A percentile compares a stretch with the other conserved stretches of the same genome.
phyloP scores from a whole-genome alignment of 2,888 invertebrate species.

The Ennomos fuscantarius region DNA sequence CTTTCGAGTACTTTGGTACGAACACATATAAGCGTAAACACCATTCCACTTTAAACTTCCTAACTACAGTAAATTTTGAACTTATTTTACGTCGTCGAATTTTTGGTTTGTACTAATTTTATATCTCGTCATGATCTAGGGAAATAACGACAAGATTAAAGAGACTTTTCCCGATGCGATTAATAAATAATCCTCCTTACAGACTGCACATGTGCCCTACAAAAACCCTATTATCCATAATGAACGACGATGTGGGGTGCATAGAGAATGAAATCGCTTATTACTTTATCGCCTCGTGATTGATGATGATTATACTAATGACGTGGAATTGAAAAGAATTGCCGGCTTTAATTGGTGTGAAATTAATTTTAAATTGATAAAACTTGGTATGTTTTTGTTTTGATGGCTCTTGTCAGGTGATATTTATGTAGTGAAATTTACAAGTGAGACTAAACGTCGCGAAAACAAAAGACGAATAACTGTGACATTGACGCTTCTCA shows the following conservation, averaged over 20 bases:
- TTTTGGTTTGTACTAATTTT: too few relatives aligned
- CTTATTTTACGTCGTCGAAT: too few relatives aligned
- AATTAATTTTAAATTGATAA: constrained; percentile 43
- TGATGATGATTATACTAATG: constrained; percentile 65
- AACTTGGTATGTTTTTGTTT: too few relatives aligned
- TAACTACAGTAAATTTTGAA: too few relatives aligned
- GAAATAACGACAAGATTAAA: constrained; percentile 2
- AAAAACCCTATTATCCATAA: constrained; percentile 68
- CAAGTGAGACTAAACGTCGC: too few relatives aligned
- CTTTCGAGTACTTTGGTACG: too few relatives aligned
- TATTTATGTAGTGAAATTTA: neutral
- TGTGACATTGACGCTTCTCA: too few relatives aligned
- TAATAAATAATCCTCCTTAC: constrained; percentile 25
- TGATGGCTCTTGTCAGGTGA: too few relatives aligned
- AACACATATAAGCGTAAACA: too few relatives aligned
- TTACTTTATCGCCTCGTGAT: constrained; percentile 74
- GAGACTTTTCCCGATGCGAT: constrained; percentile 9
- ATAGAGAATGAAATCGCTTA: constrained; percentile 73
- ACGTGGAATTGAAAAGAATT: constrained; percentile 51
- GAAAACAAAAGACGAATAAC: too few relatives aligned
- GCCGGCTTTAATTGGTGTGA: constrained; percentile 40
- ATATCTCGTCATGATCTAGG: too few relatives aligned
- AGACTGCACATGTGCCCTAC: constrained; percentile 64
- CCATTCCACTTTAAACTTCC: too few relatives aligned
- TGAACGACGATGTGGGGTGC: constrained; percentile 67